phyloP scores from a whole-genome alignment of 2,888 invertebrate genomes.

The Torymus tubicola region DNA sequence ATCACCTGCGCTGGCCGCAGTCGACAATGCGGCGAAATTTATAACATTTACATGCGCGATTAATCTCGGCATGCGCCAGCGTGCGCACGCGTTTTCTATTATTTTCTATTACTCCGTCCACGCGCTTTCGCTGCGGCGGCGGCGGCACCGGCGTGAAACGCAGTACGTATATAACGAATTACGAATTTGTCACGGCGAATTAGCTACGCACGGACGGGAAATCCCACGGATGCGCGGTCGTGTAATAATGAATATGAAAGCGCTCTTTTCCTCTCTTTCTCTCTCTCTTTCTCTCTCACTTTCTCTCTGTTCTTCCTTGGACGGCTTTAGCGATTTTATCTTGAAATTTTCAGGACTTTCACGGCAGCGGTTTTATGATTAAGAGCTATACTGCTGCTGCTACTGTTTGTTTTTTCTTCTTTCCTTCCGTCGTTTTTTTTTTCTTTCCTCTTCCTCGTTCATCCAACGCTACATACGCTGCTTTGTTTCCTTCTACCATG shows the following conservation, averaged over 20 bases:
- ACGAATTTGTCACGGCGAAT: slow-evolving; percentile 49
- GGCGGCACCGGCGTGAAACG: neutral
- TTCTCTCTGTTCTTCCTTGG: slow-evolving; percentile 12
- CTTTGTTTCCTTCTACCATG: neutral
- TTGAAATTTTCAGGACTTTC: slow-evolving; percentile 41
- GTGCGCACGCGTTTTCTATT: slow-evolving; percentile 10
- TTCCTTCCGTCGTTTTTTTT: neutral
- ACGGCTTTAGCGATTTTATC: slow-evolving; percentile 42
- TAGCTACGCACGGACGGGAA: slow-evolving; percentile 16
- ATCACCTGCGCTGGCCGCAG: too few relatives aligned
- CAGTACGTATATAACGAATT: slow-evolving; percentile 40
- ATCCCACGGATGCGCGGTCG: neutral
- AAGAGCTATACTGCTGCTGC: slow-evolving; percentile 7
- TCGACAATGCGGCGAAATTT: slow-evolving; percentile 2
- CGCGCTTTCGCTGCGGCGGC: neutral
- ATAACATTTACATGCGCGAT: slow-evolving; percentile 28
- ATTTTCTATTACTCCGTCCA: slow-evolving; percentile 45
- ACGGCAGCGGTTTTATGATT: slow-evolving; percentile 31
- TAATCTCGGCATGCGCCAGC: neutral
- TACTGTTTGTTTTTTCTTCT: slow-evolving; percentile 9
- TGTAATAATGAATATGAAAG: slow-evolving; percentile 46
- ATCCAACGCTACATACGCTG: neutral
- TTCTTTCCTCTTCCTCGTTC: neutral
- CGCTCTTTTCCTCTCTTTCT: neutral
- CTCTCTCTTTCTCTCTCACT: neutral